Evolutionary conservation across 2,113 vertebrate genomes (phyloP), one percentile per base, ranked within the genome.

Genomic region (Lophura nycthemera): DNA sequence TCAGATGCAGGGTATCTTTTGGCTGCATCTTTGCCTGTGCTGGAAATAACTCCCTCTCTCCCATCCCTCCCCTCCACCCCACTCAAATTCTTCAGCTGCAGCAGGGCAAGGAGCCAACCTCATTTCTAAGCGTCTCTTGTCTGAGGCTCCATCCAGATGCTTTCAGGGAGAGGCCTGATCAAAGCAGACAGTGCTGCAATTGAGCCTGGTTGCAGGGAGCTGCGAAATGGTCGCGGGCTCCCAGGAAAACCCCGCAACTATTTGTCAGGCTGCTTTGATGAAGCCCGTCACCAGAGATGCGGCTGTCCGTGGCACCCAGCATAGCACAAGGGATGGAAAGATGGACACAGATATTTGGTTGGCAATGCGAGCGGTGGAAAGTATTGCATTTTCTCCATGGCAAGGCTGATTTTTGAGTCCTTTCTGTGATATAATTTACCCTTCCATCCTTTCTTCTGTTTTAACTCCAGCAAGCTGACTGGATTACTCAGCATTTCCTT

Each of bases 41-140:
- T 95, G 88, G 63, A 94, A 96, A 88, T 92, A 90, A 80, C 19
- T 11, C 36, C n/a, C 36, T 67, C 34, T 24, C 21, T 42, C 48
- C n/a, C 40, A 29, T 32, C n/a, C 17, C 3, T 34, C 38, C 56
- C 38, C 73, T 69, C 82, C 4, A 3, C 82, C 64, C 45, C 5
- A 19, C 94, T 95, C 7, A 11, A 72, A 96, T 91, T 90, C 67
- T 92, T 95, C 92, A 75, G 83, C 88, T 91, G 67, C 86, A 83
- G 27, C 27, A 47, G 86, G 96, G 97, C 95, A 14, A 86, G 71
- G 78, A 75, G 97, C 97, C 97, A 98, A 42, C 64, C 97, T 89
- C 89, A 95, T 96, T 94, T 97, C 97, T 97, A 95, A 98, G 94
- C 94, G 94, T 89, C 95, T 94, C 97, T 97, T 98, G 97, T 98